These are phyloP conservation scores for Kryphioiulus occultus DNA, from an alignment of 2,888 invertebrate species.

Conservation along the genomic window DNA sequence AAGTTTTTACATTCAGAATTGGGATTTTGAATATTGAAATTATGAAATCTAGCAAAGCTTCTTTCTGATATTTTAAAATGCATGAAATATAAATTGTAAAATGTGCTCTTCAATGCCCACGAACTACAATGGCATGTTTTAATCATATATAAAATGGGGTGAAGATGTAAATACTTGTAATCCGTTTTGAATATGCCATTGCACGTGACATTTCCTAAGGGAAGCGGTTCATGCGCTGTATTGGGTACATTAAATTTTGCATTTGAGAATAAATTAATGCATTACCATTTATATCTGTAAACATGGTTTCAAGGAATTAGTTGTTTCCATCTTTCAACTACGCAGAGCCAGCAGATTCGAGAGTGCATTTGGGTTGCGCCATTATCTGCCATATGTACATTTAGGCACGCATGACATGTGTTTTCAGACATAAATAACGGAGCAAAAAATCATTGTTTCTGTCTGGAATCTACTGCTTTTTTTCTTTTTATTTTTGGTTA, in stretches of 20 bases:
- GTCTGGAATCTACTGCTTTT: background rate
- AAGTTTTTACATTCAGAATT: too few species aligned
- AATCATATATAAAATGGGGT: too few species aligned
- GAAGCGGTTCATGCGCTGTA: too few species aligned
- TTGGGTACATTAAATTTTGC: background rate
- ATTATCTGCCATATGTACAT: slow-evolving; percentile 1
- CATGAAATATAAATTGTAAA: too few species aligned
- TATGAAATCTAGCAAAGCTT: too few species aligned
- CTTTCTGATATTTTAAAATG: too few species aligned
- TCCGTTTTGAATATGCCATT: too few species aligned
- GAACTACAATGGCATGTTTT: too few species aligned
- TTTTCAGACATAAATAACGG: background rate
- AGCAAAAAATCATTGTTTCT: slow-evolving; percentile 12
- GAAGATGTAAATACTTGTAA: too few species aligned
- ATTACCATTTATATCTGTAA: background rate
- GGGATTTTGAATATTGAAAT: too few species aligned
- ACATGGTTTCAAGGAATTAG: background rate
- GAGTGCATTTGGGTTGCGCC: background rate
- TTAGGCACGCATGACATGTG: slow-evolving; percentile 3
- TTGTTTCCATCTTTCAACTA: background rate
- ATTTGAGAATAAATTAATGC: background rate
- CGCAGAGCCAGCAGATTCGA: background rate
- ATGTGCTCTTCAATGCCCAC: too few species aligned
- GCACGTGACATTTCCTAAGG: too few species aligned
- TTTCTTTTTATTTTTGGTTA: background rate